Conservation (phyloP, 2,888 invertebrate species). For the Rotaria macrura region DNA sequence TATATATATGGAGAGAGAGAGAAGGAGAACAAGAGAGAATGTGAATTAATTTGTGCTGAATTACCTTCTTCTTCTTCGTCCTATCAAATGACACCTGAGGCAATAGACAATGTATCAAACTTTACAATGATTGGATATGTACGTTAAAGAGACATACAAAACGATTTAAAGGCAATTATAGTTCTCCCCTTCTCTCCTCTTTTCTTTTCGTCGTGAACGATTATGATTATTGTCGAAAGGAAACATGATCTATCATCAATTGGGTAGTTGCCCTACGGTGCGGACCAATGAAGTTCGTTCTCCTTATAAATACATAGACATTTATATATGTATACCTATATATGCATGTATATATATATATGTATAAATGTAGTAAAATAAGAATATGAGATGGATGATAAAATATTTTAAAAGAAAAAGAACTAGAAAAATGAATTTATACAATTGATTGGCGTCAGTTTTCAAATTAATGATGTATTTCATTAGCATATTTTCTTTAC, state of each 20-base stretch:
- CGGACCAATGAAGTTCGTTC: background rate
- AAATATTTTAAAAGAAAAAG: background rate
- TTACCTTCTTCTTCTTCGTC: conserved; percentile 15
- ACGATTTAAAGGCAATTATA: conserved; percentile 15
- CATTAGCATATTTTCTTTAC: conserved; percentile 8
- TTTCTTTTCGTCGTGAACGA: background rate
- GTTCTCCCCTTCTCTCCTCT: background rate
- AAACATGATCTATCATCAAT: conserved; percentile 15
- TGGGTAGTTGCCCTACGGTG: background rate
- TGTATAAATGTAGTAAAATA: background rate
- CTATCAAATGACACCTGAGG: conserved; percentile 20
- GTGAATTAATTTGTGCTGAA: conserved; percentile 8
- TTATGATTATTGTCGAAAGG: conserved; percentile 8
- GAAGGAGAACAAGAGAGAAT: background rate
- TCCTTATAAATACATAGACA: background rate
- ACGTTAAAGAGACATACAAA: background rate
- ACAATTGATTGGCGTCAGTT: conserved; percentile 12
- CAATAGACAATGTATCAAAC: conserved; percentile 7
- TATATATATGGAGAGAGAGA: too few species aligned
- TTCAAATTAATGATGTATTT: conserved; percentile 3
- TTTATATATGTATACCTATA: too few species aligned
- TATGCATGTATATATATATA: too few species aligned
- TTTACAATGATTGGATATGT: background rate
- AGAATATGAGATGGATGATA: background rate
- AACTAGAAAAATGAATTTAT: background rate